phyloP scores from a whole-genome alignment of 2,113 vertebrate genomes.

The Alethe diademata region DNA sequence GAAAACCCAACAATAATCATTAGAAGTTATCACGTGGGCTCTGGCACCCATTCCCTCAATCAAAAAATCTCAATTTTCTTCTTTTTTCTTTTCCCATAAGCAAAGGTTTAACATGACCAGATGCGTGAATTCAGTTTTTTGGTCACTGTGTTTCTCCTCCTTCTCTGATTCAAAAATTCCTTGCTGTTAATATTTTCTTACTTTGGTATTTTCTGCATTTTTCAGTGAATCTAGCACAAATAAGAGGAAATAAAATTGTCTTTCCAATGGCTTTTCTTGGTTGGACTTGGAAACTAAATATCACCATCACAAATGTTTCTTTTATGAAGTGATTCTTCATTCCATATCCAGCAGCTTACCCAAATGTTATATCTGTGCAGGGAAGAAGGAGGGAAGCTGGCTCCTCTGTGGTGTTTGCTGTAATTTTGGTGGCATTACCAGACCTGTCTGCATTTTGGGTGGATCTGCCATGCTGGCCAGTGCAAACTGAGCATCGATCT shows the following conservation, averaged over 20 bases:
- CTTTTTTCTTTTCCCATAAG: not conserved
- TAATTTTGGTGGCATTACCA: not conserved
- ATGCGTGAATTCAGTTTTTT: not conserved
- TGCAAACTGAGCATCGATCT: not conserved
- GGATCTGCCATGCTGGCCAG: not conserved
- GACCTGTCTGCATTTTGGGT: not conserved
- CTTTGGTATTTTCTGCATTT: not conserved
- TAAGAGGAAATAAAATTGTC: not conserved
- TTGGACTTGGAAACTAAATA: not conserved
- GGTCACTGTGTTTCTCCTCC: not conserved
- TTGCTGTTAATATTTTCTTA: not conserved
- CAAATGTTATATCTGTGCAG: not conserved
- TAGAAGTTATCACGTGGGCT: not conserved
- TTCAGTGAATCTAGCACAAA: not conserved
- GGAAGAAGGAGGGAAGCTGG: not conserved
- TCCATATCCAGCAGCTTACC: not conserved
- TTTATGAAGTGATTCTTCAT: not conserved
- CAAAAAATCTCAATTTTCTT: not conserved
- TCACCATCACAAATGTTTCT: fast-evolving
- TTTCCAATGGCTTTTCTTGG: not conserved
- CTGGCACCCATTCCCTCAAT: not conserved
- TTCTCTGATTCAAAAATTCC: not conserved
- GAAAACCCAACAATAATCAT: not conserved
- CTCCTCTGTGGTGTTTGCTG: not conserved
- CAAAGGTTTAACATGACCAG: not conserved